Evolutionary conservation across 2,888 invertebrate genomes (phyloP).

Genomic region (Aleiodes alternator): DNA sequence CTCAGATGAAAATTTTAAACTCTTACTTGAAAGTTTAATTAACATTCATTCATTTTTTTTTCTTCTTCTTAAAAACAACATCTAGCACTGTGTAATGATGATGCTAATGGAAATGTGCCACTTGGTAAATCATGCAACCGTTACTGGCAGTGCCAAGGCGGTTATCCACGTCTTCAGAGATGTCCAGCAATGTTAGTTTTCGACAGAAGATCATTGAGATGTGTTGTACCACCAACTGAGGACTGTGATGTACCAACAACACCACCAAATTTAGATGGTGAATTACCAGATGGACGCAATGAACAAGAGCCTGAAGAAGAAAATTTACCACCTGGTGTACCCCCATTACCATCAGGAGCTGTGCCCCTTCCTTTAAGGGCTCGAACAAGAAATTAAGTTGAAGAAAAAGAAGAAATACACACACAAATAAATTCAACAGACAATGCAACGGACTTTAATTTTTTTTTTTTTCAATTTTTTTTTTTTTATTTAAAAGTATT

Average conservation of each 20-base stretch:
- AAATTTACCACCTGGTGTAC: conserved; percentile 72
- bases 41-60: neutral
- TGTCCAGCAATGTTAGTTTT: conserved; percentile 95
- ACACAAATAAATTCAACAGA: neutral
- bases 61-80: neutral
- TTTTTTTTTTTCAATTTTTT: neutral
- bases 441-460: neutral
- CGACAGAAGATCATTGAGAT: conserved; percentile 87
- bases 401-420: neutral
- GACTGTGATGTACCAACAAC: conserved; percentile 92
- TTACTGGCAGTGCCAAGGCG: conserved; percentile 96
- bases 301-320: conserved; percentile 73
- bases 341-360: conserved; percentile 72
- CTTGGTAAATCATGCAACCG: conserved; percentile 94
- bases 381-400: conserved; percentile 68
- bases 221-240: conserved; percentile 92
- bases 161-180: conserved; percentile 92
- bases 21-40: no score
- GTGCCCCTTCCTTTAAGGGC: conserved; percentile 68
- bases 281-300: conserved; percentile 69
- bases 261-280: conserved; percentile 76
- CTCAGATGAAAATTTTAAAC: neutral
- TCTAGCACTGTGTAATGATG: conserved; percentile 92
- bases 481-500: neutral
- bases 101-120: conserved; percentile 93